Conservation (phyloP, 2,113 vertebrate genomes). For the Gulo gulo region DNA sequence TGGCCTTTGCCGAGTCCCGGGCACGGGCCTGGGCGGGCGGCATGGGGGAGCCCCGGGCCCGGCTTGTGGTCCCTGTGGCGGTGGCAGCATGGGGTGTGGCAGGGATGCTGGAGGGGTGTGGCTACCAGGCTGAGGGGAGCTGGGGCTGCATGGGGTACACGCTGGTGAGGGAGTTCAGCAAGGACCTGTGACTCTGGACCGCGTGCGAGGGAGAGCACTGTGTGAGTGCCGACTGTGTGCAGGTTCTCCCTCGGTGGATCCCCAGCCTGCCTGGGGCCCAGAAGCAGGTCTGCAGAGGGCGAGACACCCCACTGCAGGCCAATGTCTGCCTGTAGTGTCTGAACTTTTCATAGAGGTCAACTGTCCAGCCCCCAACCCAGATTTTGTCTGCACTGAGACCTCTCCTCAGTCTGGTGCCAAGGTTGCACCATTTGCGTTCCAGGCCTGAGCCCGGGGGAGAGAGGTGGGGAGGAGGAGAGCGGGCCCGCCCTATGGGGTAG, state of each 20-base stretch:
- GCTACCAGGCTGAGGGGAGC: slow-evolving; percentile 66
- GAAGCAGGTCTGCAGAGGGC: neutral
- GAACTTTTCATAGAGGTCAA: neutral
- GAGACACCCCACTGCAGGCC: neutral
- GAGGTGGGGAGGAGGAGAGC: neutral
- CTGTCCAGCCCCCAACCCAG: neutral
- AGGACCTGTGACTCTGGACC: slow-evolving; percentile 55
- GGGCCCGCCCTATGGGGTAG: neutral
- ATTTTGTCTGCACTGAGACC: neutral
- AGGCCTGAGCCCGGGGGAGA: neutral
- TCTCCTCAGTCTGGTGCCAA: neutral
- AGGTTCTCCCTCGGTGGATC: neutral
- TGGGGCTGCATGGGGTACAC: slow-evolving; percentile 74
- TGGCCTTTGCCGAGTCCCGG: slow-evolving; percentile 83
- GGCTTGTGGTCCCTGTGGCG: slow-evolving; percentile 55
- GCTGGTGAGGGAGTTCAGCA: slow-evolving; percentile 69
- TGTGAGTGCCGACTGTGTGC: neutral
- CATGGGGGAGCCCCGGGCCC: slow-evolving; percentile 56
- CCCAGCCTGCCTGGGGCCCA: neutral
- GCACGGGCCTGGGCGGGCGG: slow-evolving; percentile 79
- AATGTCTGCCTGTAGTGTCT: neutral
- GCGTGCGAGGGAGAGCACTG: neutral
- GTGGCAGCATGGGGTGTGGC: slow-evolving; percentile 60
- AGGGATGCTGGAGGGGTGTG: slow-evolving; percentile 64
- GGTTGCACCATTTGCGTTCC: neutral